Evolutionary conservation across 2,888 invertebrate species (phyloP).

Genomic region (Diaphora mendica): DNA sequence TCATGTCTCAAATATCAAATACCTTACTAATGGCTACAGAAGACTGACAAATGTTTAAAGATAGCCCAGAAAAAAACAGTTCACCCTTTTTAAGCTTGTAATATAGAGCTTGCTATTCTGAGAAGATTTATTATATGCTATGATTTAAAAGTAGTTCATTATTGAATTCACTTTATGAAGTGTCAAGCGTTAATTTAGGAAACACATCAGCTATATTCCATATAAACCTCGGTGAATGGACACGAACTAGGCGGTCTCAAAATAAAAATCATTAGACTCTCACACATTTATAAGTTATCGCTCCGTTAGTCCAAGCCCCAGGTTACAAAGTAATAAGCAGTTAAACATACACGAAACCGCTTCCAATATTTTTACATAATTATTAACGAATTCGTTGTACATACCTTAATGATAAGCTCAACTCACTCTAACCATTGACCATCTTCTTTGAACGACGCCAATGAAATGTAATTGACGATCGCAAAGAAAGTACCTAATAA

Average conservation of each 20-base stretch:
- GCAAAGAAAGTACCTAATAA: constrained; percentile 59
- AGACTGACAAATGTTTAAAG: not conserved
- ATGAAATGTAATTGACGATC: constrained; percentile 61
- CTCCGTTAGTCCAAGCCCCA: constrained; percentile 72
- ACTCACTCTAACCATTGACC: constrained; percentile 62
- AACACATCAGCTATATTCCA: constrained; percentile 23
- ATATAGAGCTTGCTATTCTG: not conserved
- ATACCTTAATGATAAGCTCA: constrained; percentile 69
- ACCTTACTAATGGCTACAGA: not conserved
- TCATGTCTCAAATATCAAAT: not conserved
- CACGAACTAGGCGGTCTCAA: constrained; percentile 32
- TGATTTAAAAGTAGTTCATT: not conserved
- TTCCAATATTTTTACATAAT: constrained; percentile 78
- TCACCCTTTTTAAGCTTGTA: not conserved
- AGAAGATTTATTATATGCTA: not conserved
- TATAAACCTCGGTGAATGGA: constrained; percentile 18
- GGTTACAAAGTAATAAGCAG: constrained; percentile 77
- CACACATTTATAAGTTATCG: constrained; percentile 60
- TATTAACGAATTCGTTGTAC: constrained; percentile 73
- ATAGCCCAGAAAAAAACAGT: not conserved
- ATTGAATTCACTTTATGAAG: constrained; percentile 19
- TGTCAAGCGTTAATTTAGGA: constrained; percentile 39
- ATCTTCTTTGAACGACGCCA: constrained; percentile 60
- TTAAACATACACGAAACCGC: constrained; percentile 74
- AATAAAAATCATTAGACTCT: constrained; percentile 55